These are phyloP conservation scores for Bradypodion ventrale DNA, from an alignment of 2,797 vertebrate genomes.

Conservation along the genomic window DNA sequence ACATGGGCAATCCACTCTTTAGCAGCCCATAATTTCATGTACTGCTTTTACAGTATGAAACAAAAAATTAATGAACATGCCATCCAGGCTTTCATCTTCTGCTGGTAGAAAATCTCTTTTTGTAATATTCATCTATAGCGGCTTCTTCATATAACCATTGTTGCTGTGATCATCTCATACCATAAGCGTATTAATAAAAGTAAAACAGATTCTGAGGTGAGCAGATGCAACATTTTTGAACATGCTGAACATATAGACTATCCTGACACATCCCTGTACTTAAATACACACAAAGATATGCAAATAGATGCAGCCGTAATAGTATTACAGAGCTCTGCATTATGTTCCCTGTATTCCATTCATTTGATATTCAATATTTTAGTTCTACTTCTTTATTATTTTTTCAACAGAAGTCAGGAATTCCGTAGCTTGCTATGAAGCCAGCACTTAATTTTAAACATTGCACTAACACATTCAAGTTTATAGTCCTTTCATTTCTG, in stretches of 20 bases:
- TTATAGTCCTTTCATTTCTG: conserved; percentile 22
- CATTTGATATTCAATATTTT: conserved; percentile 3
- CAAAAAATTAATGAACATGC: neutral
- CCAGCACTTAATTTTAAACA: neutral
- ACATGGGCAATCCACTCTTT: neutral
- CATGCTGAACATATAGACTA: neutral
- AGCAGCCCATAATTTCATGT: neutral
- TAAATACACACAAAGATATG: neutral
- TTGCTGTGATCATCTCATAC: neutral
- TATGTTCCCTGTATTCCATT: neutral
- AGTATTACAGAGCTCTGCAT: neutral
- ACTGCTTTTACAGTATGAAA: no score
- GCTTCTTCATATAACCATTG: neutral
- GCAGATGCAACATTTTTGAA: neutral
- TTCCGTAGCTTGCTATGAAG: conserved; percentile 13
- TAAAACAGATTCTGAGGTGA: neutral
- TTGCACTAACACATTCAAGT: neutral
- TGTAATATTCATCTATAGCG: no score
- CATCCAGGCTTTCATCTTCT: neutral
- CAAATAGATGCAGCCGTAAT: neutral
- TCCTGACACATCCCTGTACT: neutral
- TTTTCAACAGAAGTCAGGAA: neutral
- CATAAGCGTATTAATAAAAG: neutral
- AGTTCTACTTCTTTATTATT: neutral
- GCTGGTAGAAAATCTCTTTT: neutral